Percentiles rank a stretch among this genome's conserved stretches.
Conservation (phyloP, 2,888 invertebrate genomes). For the Sussaba pulchella region DNA sequence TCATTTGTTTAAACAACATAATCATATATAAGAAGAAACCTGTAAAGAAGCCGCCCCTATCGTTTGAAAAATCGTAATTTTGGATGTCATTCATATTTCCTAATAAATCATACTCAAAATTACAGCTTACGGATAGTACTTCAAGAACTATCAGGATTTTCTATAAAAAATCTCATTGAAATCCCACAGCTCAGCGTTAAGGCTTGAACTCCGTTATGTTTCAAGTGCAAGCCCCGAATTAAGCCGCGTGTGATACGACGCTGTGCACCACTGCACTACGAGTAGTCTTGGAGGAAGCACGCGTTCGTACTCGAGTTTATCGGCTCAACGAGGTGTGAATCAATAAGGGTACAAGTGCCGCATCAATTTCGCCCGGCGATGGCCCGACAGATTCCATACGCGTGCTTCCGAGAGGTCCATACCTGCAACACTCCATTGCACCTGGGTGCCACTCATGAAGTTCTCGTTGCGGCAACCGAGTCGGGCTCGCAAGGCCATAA, state of each 20-base stretch:
- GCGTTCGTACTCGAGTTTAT: conserved; percentile 45
- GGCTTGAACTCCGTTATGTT: too few relatives aligned
- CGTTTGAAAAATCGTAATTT: too few relatives aligned
- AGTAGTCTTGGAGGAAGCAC: background rate
- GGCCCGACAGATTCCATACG: conserved; percentile 3
- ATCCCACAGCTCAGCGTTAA: too few relatives aligned
- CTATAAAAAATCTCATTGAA: too few relatives aligned
- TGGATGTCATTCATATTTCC: too few relatives aligned
- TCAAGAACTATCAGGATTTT: too few relatives aligned
- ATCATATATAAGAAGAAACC: too few relatives aligned
- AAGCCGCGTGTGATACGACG: background rate
- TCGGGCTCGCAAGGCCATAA: conserved; percentile 24
- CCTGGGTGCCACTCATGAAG: conserved; percentile 47
- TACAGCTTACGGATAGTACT: too few relatives aligned
- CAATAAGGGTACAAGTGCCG: conserved; percentile 40
- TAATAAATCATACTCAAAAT: too few relatives aligned
- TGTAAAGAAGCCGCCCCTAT: too few relatives aligned
- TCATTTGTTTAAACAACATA: too few relatives aligned
- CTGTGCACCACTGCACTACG: background rate
- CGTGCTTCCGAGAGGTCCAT: conserved; percentile 21
- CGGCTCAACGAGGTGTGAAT: conserved; percentile 49
- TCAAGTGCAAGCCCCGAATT: background rate
- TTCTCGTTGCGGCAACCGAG: conserved; percentile 39
- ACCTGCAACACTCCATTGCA: conserved; percentile 48
- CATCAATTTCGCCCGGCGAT: conserved; percentile 40